These are phyloP conservation scores for Styela plicata DNA, from an alignment of 23 tunicate genomes.

Conservation along the genomic window DNA sequence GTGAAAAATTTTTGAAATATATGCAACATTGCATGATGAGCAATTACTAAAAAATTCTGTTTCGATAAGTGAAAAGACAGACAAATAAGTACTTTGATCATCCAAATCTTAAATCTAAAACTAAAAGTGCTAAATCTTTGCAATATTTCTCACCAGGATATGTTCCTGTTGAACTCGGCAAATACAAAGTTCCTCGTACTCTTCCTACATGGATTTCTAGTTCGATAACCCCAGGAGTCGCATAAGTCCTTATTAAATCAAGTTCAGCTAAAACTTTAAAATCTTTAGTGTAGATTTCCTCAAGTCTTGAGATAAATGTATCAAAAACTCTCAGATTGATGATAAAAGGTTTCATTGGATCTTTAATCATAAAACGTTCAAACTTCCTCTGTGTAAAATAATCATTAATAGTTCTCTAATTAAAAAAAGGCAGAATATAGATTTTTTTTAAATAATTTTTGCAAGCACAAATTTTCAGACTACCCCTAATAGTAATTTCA, in stretches of 20 bases:
- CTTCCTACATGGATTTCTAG: background rate
- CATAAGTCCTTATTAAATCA: background rate
- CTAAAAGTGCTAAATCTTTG: no score
- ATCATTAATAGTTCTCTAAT: no score
- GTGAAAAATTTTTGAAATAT: no score
- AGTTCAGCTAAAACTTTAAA: background rate
- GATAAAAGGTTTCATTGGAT: background rate
- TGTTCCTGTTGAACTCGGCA: background rate
- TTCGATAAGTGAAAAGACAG: no score
- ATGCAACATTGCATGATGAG: no score
- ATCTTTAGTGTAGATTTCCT: background rate
- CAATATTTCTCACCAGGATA: conserved; percentile 5
- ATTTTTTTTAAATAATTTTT: no score
- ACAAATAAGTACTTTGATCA: no score
- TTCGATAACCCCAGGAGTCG: background rate
- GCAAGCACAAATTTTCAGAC: no score
- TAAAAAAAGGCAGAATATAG: no score
- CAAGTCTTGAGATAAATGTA: background rate
- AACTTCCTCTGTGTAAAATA: background rate
- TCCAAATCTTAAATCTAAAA: no score
- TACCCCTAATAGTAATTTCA: no score
- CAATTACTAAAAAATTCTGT: no score
- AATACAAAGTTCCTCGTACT: background rate
- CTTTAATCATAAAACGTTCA: background rate
- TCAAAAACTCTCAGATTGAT: background rate